Evolutionary conservation across 2,797 vertebrate genomes (phyloP), one percentile per base, ranked within the genome.

Genomic region (Bryconaethiops microstoma): DNA sequence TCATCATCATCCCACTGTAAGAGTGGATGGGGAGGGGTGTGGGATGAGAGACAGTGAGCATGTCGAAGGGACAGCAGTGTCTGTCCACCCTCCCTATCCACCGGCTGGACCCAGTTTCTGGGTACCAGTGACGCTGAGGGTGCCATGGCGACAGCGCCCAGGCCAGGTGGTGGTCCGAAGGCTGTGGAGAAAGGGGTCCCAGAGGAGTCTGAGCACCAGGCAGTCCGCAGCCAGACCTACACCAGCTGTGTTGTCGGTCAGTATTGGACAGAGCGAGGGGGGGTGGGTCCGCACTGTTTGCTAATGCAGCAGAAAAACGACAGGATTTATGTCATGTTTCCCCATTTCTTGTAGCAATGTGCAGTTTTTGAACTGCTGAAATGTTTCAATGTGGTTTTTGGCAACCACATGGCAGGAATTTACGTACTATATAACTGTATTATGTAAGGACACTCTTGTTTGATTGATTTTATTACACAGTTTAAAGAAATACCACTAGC

Each of bases 221-320:
- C 60, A 39, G 19, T 72, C 78, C 77, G 78, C 23, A 35, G 80
- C 25, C 48, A 40, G 29, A 67, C 75, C 29, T 62, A 75, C 63
- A 74, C 82, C 78, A 78, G 65, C 82, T 83, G 79, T 75, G 70
- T 74, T 9, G 74, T 57, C 14, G 76, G 71, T 81, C 84, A 79
- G 64, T 75, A 39, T 23, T 29, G n/a, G 9, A 19, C 3, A 1
- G 29, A 10, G 7, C n/a, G 17, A 79, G 25, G 5, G 12, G 52
- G 21, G 16, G 48, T 25, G n/a, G 12, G 23, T 23, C 21, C 16
- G 10, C 29, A 42, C 0, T 14, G 55, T 17, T 57, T 19, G 67
- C 25, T 64, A 77, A 80, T 69, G 50, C 62, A 72, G 60, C 45
- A 13, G 16, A 2, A 52, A 57, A 29, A 29, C 3, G 29, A 72